These are phyloP conservation scores for Lucinisca nassula DNA, from an alignment of 2,888 invertebrate genomes.

Conservation along the genomic window DNA sequence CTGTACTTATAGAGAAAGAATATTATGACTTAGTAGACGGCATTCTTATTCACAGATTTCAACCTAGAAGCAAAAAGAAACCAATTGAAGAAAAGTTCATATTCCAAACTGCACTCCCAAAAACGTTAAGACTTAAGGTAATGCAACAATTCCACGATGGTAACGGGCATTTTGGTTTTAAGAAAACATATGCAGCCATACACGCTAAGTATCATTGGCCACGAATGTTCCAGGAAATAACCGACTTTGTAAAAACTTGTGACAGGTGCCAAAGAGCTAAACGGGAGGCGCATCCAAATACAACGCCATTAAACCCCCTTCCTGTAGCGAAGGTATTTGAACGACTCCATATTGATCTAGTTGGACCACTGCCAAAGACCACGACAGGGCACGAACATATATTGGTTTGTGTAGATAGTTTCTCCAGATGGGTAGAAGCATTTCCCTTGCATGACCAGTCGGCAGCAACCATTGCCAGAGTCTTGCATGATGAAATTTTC, in stretches of 20 bases:
- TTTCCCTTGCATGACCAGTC: no score
- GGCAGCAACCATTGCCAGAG: no score
- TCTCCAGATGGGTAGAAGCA: not conserved
- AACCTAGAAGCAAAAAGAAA: conserved; percentile 27
- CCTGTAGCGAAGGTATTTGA: conserved; percentile 33
- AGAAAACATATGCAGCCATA: no score
- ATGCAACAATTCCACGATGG: conserved; percentile 23
- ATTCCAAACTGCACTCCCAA: conserved; percentile 30
- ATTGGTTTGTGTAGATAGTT: no score
- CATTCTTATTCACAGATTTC: not conserved
- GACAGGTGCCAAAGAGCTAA: conserved; percentile 57
- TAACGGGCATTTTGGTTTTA: conserved; percentile 24
- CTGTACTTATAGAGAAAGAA: no score
- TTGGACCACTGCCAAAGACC: conserved; percentile 35
- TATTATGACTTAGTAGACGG: conserved; percentile 8
- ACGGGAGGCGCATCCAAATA: no score
- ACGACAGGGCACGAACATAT: conserved; percentile 44
- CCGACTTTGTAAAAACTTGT: conserved; percentile 42
- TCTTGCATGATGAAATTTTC: no score
- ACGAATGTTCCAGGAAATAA: conserved; percentile 43
- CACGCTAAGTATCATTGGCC: no score
- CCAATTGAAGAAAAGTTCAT: conserved; percentile 19
- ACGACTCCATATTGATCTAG: conserved; percentile 25
- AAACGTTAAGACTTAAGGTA: conserved; percentile 7
- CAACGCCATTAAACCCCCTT: conserved; percentile 27